phyloP scores from a whole-genome alignment of 2,888 invertebrate species.

The Lasioglossum marginatum region DNA sequence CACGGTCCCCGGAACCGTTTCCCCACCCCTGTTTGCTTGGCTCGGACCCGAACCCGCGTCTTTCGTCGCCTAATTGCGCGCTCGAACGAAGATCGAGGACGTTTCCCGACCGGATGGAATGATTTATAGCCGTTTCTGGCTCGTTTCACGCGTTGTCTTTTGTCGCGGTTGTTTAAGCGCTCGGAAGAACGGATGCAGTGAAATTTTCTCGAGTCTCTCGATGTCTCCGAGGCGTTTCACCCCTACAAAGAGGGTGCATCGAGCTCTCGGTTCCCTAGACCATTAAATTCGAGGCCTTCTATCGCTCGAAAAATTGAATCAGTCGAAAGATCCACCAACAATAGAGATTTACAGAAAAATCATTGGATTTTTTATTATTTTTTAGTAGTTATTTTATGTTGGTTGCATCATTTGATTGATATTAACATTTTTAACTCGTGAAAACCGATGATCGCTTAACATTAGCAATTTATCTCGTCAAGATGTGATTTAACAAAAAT shows the following conservation, averaged over 20 bases:
- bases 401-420: neutral
- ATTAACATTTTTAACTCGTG: neutral
- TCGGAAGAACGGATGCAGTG: conserved; percentile 1
- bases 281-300: neutral
- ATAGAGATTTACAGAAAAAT: neutral
- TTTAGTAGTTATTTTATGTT: neutral
- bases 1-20: conserved; percentile 24
- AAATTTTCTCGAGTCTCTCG: neutral
- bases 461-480: neutral
- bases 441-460: neutral
- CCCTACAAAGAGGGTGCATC: neutral
- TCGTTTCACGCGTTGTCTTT: conserved; percentile 23
- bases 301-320: neutral
- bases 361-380: neutral
- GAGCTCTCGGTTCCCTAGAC: neutral
- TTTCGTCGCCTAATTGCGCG: conserved; percentile 44
- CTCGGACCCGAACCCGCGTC: conserved; percentile 19
- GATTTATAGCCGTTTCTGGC: conserved; percentile 40
- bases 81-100: conserved; percentile 55
- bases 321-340: neutral
- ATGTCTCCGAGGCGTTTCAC: neutral
- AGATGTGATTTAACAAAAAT: neutral
- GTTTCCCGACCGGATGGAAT: conserved; percentile 28
- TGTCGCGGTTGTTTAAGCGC: neutral
- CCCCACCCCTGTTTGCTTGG: neutral